Conservation (phyloP, 2,113 vertebrate species). For the Jacana jacana region DNA sequence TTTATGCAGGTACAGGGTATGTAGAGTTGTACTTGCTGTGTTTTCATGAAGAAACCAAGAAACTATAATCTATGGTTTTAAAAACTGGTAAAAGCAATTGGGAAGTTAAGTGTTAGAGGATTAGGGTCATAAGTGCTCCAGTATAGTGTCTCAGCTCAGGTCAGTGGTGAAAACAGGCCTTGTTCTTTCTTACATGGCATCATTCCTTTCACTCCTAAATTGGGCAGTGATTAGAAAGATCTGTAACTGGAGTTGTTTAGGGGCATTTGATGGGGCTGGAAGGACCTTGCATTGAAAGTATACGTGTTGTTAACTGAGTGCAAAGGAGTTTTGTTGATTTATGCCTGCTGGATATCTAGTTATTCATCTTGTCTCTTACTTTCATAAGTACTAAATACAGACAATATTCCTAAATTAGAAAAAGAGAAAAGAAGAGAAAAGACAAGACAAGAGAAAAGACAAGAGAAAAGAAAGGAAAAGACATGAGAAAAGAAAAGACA, state of each 20-base stretch:
- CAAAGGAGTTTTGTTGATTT: background rate
- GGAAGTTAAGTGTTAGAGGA: background rate
- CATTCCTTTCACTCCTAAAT: background rate
- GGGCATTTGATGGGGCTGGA: background rate
- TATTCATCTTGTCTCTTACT: background rate
- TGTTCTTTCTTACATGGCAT: background rate
- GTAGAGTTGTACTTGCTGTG: background rate
- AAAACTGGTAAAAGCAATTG: background rate
- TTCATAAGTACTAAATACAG: background rate
- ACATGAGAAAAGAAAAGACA: too few relatives aligned
- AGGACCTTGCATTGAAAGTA: background rate
- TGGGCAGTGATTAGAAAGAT: background rate
- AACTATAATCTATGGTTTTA: background rate
- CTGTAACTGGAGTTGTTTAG: background rate
- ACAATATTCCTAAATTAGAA: background rate
- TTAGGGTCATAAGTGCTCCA: background rate
- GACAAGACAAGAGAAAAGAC: background rate
- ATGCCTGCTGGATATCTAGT: background rate
- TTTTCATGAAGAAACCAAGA: background rate
- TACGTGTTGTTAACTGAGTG: background rate
- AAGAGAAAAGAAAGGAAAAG: too few relatives aligned
- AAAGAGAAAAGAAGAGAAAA: background rate
- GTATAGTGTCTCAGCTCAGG: background rate
- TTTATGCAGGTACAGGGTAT: background rate
- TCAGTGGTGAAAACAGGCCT: background rate